Conservation (phyloP, 2,797 vertebrate species). For the Cygnus olor region DNA sequence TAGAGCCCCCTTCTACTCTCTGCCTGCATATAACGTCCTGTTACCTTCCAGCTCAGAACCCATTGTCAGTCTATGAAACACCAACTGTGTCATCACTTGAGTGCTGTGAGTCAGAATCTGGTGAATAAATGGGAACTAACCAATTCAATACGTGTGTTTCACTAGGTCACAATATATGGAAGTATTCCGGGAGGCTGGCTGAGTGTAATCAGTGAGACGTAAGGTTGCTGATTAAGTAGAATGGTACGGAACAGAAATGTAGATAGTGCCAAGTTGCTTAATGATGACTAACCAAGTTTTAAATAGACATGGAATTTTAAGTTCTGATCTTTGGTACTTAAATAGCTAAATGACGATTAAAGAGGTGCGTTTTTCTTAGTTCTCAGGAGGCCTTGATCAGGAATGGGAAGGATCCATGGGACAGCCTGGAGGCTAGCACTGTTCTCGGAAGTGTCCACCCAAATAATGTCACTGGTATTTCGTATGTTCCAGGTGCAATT, state of each 20-base stretch:
- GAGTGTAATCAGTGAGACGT: neutral
- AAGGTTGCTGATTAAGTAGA: conserved; percentile 38
- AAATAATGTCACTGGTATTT: neutral
- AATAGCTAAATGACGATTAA: conserved; percentile 52
- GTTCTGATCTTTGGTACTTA: conserved; percentile 21
- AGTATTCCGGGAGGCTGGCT: conserved; percentile 7
- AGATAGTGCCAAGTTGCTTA: conserved; percentile 31
- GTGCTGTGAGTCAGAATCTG: neutral
- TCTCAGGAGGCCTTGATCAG: neutral
- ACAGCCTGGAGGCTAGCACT: neutral
- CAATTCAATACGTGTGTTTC: neutral
- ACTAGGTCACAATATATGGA: neutral
- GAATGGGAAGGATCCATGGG: neutral
- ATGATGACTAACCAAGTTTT: conserved; percentile 45
- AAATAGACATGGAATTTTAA: conserved; percentile 48
- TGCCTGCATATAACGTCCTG: neutral
- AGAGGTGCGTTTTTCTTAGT: neutral
- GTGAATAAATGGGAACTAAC: neutral
- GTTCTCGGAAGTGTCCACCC: neutral
- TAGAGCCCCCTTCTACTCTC: neutral
- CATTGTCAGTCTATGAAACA: neutral
- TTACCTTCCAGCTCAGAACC: neutral
- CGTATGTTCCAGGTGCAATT: neutral
- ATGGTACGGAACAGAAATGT: conserved; percentile 32
- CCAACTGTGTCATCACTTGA: neutral